phyloP scores from a whole-genome alignment of 2,797 vertebrate species.

The Semotilus atromaculatus region DNA sequence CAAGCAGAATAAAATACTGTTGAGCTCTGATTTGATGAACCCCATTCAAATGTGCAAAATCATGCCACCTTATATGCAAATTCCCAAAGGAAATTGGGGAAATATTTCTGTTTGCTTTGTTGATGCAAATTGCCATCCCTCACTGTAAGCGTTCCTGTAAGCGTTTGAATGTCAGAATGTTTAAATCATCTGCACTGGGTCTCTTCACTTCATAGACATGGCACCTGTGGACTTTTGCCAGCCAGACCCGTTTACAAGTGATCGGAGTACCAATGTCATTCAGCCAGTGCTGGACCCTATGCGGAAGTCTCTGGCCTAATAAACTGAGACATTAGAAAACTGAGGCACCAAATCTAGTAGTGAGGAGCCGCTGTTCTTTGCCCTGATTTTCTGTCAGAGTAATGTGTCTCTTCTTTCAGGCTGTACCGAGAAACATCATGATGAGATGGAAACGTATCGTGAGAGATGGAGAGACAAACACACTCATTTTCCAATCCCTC shows the following conservation, averaged over 20 bases:
- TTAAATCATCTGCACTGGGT: background rate
- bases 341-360: constrained; percentile 38
- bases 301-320: constrained; percentile 30
- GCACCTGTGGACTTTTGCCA: constrained; percentile 12
- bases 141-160: background rate
- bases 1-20: background rate
- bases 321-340: constrained; percentile 55
- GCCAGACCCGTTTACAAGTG: constrained; percentile 16
- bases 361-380: constrained; percentile 12
- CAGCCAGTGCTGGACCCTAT: constrained; percentile 14
- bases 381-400: constrained; percentile 30
- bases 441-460: constrained; percentile 28
- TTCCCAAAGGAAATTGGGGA: background rate
- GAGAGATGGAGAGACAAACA: constrained; percentile 18
- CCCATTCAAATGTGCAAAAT: background rate
- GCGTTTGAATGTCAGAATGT: background rate
- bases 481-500: constrained; percentile 24
- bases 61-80: background rate
- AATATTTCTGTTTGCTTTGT: background rate
- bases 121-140: background rate
- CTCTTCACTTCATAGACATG: background rate
- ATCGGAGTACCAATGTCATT: constrained; percentile 35
- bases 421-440: background rate
- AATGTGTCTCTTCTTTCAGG: background rate
- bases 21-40: background rate